A percentile compares a stretch with the other conserved stretches of the same genome.
These are phyloP conservation scores for Drosophila mojavensis DNA, from an alignment of 1,140 invertebrate species.

Conservation along the genomic window DNA sequence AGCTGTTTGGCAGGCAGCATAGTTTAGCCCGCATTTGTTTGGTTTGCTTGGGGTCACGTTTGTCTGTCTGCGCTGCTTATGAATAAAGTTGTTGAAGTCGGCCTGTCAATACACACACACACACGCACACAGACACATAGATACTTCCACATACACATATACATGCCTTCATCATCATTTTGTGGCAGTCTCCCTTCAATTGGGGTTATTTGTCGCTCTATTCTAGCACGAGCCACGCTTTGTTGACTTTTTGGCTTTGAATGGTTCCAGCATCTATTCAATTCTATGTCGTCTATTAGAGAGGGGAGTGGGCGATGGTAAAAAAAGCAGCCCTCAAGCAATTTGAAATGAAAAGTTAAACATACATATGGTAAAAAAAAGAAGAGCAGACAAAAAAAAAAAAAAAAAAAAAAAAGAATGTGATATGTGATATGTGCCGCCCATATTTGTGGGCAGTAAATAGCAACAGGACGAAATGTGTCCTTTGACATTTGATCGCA, in stretches of 20 bases:
- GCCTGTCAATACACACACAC: slow-evolving; percentile 70
- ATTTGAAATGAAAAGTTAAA: slow-evolving; percentile 81
- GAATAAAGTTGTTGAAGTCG: slow-evolving; percentile 75
- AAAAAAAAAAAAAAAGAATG: slow-evolving; percentile 35
- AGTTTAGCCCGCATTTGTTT: slow-evolving; percentile 47
- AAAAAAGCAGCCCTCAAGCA: slow-evolving; percentile 47
- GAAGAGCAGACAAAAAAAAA: slow-evolving; percentile 38
- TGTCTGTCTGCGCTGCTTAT: slow-evolving; percentile 62
- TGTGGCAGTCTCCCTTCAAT: slow-evolving; percentile 58
- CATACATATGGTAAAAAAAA: slow-evolving; percentile 43
- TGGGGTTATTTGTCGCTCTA: slow-evolving; percentile 82
- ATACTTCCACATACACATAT: slow-evolving; percentile 6
- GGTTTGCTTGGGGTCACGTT: slow-evolving; percentile 64
- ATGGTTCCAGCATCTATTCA: slow-evolving; percentile 73
- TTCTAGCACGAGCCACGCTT: slow-evolving; percentile 53
- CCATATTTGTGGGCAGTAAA: slow-evolving; percentile 67
- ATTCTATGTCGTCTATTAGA: slow-evolving; percentile 48
- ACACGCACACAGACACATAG: slow-evolving; percentile 26
- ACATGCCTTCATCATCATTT: slow-evolving; percentile 11
- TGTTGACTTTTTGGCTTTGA: slow-evolving; percentile 79
- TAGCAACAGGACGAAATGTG: slow-evolving; percentile 81
- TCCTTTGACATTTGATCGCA: slow-evolving; percentile 83
- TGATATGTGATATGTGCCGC: slow-evolving; percentile 47
- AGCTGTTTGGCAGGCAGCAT: slow-evolving; percentile 1
- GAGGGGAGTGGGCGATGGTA: not conserved